Conservation (phyloP, 2,888 invertebrate genomes). For the Bhutanitis thaidina region DNA sequence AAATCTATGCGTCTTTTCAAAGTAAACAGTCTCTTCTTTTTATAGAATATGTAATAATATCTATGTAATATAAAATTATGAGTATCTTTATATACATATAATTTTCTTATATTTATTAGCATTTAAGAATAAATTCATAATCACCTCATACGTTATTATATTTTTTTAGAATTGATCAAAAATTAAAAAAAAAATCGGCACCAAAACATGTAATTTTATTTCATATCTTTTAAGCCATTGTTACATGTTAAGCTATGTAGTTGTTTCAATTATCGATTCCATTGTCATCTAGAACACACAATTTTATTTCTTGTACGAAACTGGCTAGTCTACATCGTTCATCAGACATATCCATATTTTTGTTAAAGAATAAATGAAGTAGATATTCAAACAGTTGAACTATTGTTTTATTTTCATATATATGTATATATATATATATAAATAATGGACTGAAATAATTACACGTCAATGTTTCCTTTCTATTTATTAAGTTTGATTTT, state of each 20-base stretch:
- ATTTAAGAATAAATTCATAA: slow-evolving; percentile 15
- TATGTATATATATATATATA: neutral
- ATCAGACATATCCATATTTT: slow-evolving; percentile 31
- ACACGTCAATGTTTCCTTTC: slow-evolving; percentile 48
- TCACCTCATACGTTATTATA: neutral
- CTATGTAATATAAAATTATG: too few species aligned
- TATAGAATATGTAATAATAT: too few species aligned
- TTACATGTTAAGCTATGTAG: slow-evolving; percentile 4
- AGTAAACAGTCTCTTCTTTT: too few species aligned
- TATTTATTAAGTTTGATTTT: slow-evolving; percentile 77
- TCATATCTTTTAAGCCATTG: slow-evolving; percentile 1
- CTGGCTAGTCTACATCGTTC: slow-evolving; percentile 3
- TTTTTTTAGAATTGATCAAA: slow-evolving; percentile 1
- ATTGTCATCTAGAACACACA: neutral
- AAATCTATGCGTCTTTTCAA: too few species aligned
- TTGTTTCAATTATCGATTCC: neutral
- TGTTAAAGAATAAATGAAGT: slow-evolving; percentile 40
- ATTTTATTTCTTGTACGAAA: slow-evolving; percentile 8
- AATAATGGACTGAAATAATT: slow-evolving; percentile 18
- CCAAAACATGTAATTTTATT: neutral
- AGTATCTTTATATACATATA: too few species aligned
- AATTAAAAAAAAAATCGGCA: neutral
- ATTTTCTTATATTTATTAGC: slow-evolving; percentile 7
- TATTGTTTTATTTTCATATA: slow-evolving; percentile 28
- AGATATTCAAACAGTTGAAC: slow-evolving; percentile 37